Evolutionary conservation across 2,797 vertebrate genomes (phyloP).

Genomic region (Hippopotamyrus pictus): DNA sequence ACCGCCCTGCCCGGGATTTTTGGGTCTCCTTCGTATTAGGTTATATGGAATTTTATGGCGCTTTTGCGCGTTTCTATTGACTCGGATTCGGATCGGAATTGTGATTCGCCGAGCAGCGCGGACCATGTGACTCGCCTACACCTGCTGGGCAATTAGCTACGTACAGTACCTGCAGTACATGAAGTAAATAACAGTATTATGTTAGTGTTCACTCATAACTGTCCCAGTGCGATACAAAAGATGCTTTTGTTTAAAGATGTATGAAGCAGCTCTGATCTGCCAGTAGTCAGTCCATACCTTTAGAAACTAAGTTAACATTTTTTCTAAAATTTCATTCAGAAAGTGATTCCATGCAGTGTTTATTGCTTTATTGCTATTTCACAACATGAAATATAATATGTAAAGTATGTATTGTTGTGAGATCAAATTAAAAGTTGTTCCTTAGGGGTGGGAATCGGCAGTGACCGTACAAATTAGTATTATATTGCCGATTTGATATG

Average conservation of each 20-base stretch:
- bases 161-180: background rate
- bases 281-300: background rate
- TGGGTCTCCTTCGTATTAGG: background rate
- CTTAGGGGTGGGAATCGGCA: background rate
- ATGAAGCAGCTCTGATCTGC: background rate
- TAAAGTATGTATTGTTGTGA: background rate
- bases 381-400: background rate
- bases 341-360: background rate
- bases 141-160: conserved; percentile 18
- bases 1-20: background rate
- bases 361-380: background rate
- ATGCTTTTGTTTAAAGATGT: background rate
- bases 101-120: conserved; percentile 13
- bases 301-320: background rate
- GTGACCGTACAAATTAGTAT: background rate
- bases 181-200: background rate
- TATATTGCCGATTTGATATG: background rate
- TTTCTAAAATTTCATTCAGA: background rate
- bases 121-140: conserved; percentile 20
- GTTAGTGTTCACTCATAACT: background rate
- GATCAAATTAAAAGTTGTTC: background rate
- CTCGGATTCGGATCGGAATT: background rate
- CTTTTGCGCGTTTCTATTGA: background rate
- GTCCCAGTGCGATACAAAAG: background rate
- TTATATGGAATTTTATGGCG: background rate